These are phyloP conservation scores for Choristoneura rosaceana DNA, from an alignment of 2,888 invertebrate genomes.

Conservation along the genomic window DNA sequence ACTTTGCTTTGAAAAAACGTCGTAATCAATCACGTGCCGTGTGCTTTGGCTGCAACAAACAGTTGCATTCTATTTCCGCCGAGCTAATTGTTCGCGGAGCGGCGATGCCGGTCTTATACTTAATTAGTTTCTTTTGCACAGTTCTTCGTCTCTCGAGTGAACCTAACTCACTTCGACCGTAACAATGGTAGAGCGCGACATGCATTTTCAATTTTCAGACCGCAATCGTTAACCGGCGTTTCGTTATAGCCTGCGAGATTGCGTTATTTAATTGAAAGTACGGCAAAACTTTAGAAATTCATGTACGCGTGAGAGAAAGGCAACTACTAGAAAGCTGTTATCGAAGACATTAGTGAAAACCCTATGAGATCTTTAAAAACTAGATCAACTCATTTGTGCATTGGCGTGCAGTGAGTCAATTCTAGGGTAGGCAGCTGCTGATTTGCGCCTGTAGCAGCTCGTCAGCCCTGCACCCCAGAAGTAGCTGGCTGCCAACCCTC, in stretches of 20 bases:
- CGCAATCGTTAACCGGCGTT: background rate
- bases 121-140: conserved; percentile 26
- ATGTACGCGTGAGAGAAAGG: too few relatives aligned
- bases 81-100: conserved; percentile 20
- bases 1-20: background rate
- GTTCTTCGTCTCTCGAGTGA: background rate
- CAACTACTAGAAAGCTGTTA: too few relatives aligned
- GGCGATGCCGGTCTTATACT: conserved; percentile 16
- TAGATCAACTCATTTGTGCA: too few relatives aligned
- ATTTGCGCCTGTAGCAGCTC: too few relatives aligned
- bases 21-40: background rate
- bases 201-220: conserved; percentile 17
- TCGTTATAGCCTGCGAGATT: background rate
- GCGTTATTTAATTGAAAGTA: background rate
- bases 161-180: background rate
- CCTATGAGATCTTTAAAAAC: too few relatives aligned
- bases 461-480: too few relatives aligned
- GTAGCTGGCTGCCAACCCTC: too few relatives aligned
- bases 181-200: conserved; percentile 6
- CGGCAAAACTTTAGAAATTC: background rate
- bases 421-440: too few relatives aligned
- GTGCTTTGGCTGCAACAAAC: conserved; percentile 2
- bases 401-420: too few relatives aligned
- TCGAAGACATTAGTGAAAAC: too few relatives aligned
- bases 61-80: conserved; percentile 23